Evolutionary conservation across 2,113 vertebrate genomes (phyloP).

Genomic region (Phrynocephalus versicolor): DNA sequence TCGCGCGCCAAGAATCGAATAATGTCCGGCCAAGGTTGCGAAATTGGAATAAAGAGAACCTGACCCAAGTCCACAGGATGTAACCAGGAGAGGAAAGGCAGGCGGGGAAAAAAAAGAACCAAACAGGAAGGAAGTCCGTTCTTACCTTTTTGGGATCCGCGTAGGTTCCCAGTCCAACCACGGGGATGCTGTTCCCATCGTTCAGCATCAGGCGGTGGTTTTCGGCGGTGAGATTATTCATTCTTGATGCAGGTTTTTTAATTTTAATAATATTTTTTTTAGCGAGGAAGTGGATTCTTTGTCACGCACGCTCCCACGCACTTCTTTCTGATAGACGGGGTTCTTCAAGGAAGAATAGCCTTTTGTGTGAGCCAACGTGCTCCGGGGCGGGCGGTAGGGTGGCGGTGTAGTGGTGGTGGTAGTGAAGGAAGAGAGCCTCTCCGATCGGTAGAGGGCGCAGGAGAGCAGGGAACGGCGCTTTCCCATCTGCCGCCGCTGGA

Average conservation of each 20-base stretch:
- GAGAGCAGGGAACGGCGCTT: slow-evolving; percentile 18
- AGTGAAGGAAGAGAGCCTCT: background rate
- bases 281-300: background rate
- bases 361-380: background rate
- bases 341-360: background rate
- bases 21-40: background rate
- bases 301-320: background rate
- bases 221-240: slow-evolving; percentile 75
- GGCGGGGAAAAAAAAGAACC: too few relatives aligned
- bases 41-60: background rate
- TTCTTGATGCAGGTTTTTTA: background rate
- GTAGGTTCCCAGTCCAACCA: slow-evolving; percentile 89
- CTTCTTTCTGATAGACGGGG: background rate
- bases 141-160: slow-evolving; percentile 82
- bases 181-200: slow-evolving; percentile 86
- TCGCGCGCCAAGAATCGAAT: background rate
- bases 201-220: slow-evolving; percentile 80
- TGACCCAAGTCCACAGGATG: too few relatives aligned
- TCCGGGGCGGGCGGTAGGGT: too few relatives aligned
- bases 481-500: background rate
- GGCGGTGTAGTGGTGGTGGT: too few relatives aligned
- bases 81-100: too few relatives aligned
- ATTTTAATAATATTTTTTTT: background rate
- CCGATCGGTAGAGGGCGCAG: slow-evolving; percentile 27
- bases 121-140: background rate